Percentiles rank a stretch among this genome's conserved stretches.
Conservation (phyloP, 64 coral and sea anemone genomes). For the Montipora cactus region DNA sequence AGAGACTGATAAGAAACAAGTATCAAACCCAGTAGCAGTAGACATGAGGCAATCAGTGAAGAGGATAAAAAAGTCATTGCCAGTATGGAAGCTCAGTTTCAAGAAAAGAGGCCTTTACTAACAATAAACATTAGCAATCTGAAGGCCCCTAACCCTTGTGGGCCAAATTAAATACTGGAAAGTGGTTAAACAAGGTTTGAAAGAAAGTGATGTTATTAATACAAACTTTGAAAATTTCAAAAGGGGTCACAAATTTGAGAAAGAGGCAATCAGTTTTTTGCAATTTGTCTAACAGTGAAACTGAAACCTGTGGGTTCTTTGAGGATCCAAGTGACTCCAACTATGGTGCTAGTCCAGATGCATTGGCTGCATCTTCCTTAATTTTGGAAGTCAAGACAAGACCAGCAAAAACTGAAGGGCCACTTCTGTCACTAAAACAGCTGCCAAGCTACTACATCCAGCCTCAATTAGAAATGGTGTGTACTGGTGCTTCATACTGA, state of each 20-base stretch:
- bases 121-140: conserved; percentile 59
- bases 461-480: neutral
- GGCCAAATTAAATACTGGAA: conserved; percentile 16
- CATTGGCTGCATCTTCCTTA: conserved; percentile 33
- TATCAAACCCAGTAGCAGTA: conserved; percentile 26
- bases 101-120: conserved; percentile 15
- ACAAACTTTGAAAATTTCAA: too few relatives aligned
- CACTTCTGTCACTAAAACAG: conserved; percentile 37
- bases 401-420: conserved; percentile 49
- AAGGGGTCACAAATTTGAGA: neutral
- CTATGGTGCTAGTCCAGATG: conserved; percentile 75
- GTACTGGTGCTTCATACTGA: conserved; percentile 35
- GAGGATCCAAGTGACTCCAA: conserved; percentile 50
- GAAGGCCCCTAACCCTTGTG: conserved; percentile 22
- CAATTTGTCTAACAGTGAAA: conserved; percentile 42
- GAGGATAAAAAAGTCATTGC: neutral
- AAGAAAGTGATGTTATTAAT: conserved; percentile 29
- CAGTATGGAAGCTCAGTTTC: conserved; percentile 50
- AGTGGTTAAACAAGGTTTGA: neutral
- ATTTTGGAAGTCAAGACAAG: conserved; percentile 69
- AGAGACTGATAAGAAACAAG: conserved; percentile 44
- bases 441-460: neutral
- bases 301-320: conserved; percentile 59
- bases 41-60: too few relatives aligned
- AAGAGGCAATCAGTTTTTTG: conserved; percentile 54